phyloP scores from a whole-genome alignment of 2,113 vertebrate species.

The Brienomyrus longianalis region DNA sequence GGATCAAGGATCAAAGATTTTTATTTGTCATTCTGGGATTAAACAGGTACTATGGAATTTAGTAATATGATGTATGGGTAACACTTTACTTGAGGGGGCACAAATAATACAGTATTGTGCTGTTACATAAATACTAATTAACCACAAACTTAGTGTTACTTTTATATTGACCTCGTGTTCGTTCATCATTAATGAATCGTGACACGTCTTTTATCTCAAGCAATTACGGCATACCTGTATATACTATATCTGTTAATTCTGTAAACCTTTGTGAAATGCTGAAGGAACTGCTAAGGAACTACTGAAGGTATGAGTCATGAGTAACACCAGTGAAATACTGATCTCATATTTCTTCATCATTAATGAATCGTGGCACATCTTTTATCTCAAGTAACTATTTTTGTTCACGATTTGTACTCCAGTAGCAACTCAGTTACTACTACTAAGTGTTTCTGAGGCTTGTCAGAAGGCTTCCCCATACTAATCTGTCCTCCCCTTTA shows the following conservation, averaged over 20 bases:
- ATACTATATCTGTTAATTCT: background rate
- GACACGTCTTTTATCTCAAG: background rate
- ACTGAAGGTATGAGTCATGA: background rate
- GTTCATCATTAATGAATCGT: background rate
- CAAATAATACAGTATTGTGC: background rate
- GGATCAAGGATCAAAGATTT: background rate
- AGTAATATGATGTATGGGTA: background rate
- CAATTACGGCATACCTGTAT: background rate
- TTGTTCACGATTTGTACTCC: too few species aligned
- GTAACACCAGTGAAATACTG: background rate
- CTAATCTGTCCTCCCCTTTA: background rate
- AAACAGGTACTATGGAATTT: background rate
- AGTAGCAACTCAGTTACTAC: too few species aligned
- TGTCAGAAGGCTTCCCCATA: background rate
- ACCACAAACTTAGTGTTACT: background rate
- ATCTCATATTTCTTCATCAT: background rate
- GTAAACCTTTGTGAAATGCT: background rate
- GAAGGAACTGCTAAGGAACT: background rate
- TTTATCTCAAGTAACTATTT: too few species aligned
- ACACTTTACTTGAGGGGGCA: background rate
- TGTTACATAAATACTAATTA: background rate
- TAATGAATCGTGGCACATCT: background rate
- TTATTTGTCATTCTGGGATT: background rate
- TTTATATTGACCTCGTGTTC: background rate
- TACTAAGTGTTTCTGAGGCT: background rate